Base-by-base conservation (phyloP, 1,140 invertebrate species). In the Melanaphis sacchari region DNA sequence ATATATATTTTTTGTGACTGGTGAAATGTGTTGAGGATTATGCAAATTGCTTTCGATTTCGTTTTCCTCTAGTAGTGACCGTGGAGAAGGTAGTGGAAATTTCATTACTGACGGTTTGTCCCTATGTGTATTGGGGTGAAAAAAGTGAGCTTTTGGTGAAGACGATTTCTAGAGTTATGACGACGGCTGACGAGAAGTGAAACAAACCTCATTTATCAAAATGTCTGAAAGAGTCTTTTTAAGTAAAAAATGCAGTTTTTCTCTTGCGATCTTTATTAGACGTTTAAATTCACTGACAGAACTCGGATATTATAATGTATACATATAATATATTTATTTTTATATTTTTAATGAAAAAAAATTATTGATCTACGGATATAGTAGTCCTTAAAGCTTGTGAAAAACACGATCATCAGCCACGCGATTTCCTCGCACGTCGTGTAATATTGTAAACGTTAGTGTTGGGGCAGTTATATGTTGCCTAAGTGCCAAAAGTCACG, bases 191-290 rank as follows among this genome's bases (percentile, higher is more conserved):
- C 91, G 76, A 92, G 91, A 92, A 92, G 76, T 92, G 82, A 92
- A 92, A 92, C 66, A 92, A 92, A 92, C 91, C 66, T 92, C 91
- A 92, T 92, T 92, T 92, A 92, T 92, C 91, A 92, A 92, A 92
- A 92, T 82, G 91, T 92, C 91, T 5, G 91, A 49, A 92, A 84
- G 76, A 92, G 59, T 82, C 43, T 92, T 92, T 92, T 92, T 92
- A 31, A 82, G 41, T 52, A 92, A 92, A 81, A 81, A 36, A 52
- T 11, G 52, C 26, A n/a, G 38, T 76, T 82, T 49, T 81, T 92
- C 76, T 43, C 11, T 46, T 43, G 91, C n/a, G n/a, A 46, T 92
- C 66, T 92, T 92, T 92, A 92, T 92, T 92, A 82, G 66, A 46
- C 46, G 91, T 92, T 82, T 81, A 82, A 36, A 82, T 81, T 92